A percentile compares a stretch with the other conserved stretches of the same genome.
phyloP scores from a whole-genome alignment of 1,140 invertebrate genomes.

The Himalopsyche phryganea region DNA sequence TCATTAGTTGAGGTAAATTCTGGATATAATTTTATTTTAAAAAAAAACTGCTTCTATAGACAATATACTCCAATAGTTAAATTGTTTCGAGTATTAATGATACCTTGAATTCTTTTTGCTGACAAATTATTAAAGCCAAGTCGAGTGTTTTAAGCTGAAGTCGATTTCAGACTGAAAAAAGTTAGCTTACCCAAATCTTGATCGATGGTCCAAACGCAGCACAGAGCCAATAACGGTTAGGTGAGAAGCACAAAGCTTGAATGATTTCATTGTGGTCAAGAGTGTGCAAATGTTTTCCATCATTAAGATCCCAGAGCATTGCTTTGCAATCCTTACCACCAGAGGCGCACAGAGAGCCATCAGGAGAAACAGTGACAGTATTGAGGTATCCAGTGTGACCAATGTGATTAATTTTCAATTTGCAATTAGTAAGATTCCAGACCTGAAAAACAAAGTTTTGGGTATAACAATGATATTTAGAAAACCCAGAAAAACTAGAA shows the following conservation, averaged over 20 bases:
- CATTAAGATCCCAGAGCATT: slow-evolving; percentile 99
- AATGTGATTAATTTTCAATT: slow-evolving; percentile 96
- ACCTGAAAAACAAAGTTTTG: slow-evolving; percentile 59
- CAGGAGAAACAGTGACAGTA: slow-evolving; percentile 98
- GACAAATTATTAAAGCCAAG: too few relatives aligned
- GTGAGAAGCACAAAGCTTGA: slow-evolving; percentile 97
- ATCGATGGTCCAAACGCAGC: slow-evolving; percentile 98
- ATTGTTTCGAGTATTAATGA: not conserved
- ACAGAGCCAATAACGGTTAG: slow-evolving; percentile 99
- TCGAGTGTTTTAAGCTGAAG: too few relatives aligned
- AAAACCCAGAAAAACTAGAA: slow-evolving; percentile 27
- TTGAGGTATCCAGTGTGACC: slow-evolving; percentile 98
- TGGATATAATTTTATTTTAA: too few relatives aligned
- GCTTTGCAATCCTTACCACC: slow-evolving; percentile 99
- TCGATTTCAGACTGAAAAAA: too few relatives aligned
- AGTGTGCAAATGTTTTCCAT: slow-evolving; percentile 98
- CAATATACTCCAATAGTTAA: too few relatives aligned
- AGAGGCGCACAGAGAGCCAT: slow-evolving; percentile 98
- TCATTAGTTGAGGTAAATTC: too few relatives aligned
- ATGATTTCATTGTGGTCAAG: slow-evolving; percentile 98
- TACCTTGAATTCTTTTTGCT: too few relatives aligned
- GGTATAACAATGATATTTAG: too few relatives aligned
- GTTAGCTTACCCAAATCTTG: slow-evolving; percentile 87
- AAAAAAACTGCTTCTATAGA: too few relatives aligned
- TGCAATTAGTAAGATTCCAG: slow-evolving; percentile 99